Base-by-base conservation (phyloP, 2,888 invertebrate genomes). In the Drosophila macrospina region DNA sequence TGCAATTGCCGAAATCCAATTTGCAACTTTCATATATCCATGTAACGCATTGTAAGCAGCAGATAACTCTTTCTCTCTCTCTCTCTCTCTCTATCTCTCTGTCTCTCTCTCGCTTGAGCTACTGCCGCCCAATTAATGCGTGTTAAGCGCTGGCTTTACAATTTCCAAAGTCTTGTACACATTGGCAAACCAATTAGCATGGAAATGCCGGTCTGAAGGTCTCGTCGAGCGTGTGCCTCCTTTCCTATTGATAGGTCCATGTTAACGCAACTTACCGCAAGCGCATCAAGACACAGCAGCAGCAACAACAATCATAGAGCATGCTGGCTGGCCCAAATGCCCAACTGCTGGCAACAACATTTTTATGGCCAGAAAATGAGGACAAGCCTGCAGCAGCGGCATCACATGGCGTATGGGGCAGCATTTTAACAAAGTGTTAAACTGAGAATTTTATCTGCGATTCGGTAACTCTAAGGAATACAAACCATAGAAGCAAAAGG, bases 361-460 rank as follows among this genome's bases (percentile, higher is more conserved):
- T 84, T 54, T 86, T 81, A 83, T 86, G 86, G 76, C 44, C 70
- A 39, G 63, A 61, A 61, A 75, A 68, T 70, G 79, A 39, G 47
- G 67, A n/a, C 24, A 36, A 24, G 44, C 20, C 13, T 6, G n/a
- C 32, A 30, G 39, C 24, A 28, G 8, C 16, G 10, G 44, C 59
- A 65, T 66, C 84, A 85, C 83, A 87, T 86, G 88, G 88, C 80
- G 72, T 83, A 78, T 76, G 64, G 81, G 72, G 83, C 70, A 71
- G 72, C 85, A 86, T 86, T 86, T 84, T 88, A 86, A 87, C 89
- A 88, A 88, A 86, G 87, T 86, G 85, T 88, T 86, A 86, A 86
- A 86, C 85, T 88, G 89, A 86, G 85, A 86, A 87, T 88, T 86
- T 88, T 86, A 86, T 88, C 89, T 88, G 87, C 87, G 68, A 74